These are phyloP conservation scores for Chaetodon trifasciatus DNA, from an alignment of 2,797 vertebrate genomes.

Conservation along the genomic window DNA sequence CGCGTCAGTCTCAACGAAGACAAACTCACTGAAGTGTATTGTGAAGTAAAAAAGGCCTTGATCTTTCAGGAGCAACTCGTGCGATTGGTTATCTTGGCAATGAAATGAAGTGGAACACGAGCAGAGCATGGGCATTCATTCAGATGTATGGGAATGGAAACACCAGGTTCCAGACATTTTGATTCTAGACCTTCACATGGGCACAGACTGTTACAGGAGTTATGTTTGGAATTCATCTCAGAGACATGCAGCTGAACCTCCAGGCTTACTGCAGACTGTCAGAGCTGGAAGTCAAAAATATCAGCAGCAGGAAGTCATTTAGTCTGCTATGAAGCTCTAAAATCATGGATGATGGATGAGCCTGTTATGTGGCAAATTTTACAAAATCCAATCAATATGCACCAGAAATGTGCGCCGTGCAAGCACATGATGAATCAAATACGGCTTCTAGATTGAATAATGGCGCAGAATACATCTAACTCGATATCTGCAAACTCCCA, in stretches of 20 bases:
- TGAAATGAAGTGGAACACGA: constrained; percentile 26
- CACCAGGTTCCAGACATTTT: neutral
- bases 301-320: neutral
- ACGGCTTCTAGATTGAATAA: too few relatives aligned
- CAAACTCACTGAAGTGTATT: neutral
- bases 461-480: too few relatives aligned
- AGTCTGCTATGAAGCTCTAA: neutral
- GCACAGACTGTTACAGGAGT: neutral
- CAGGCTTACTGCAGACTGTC: neutral
- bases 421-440: too few relatives aligned
- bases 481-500: too few relatives aligned
- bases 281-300: neutral
- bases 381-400: too few relatives aligned
- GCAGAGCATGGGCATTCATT: neutral
- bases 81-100: neutral
- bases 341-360: neutral
- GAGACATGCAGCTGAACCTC: neutral
- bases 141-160: constrained; percentile 11
- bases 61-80: constrained; percentile 9
- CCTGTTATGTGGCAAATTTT: too few relatives aligned
- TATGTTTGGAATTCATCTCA: neutral
- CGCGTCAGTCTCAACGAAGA: constrained; percentile 7
- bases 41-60: neutral
- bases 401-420: too few relatives aligned
- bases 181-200: constrained; percentile 1